Evolutionary conservation across 2,113 vertebrate genomes (phyloP).

Genomic region (Nyctereutes procyonoides): DNA sequence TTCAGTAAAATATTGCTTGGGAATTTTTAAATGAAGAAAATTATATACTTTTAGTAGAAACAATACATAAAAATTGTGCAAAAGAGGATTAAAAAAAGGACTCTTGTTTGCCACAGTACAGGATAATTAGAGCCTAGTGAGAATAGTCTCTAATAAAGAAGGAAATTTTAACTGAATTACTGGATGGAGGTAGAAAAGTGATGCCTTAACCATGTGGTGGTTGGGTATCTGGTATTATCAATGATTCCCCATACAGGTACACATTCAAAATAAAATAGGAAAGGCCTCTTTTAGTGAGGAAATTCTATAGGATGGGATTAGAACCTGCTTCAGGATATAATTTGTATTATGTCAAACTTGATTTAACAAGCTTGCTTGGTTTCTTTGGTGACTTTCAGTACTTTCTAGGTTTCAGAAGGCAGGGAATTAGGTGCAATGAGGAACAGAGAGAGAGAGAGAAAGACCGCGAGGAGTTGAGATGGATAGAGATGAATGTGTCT

Average conservation of each 20-base stretch:
- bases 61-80: constrained; percentile 3
- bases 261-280: neutral
- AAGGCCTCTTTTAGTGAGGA: neutral
- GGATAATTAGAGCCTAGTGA: neutral
- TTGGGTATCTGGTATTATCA: neutral
- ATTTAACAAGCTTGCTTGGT: constrained; percentile 1
- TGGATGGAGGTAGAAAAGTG: neutral
- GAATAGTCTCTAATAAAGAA: neutral
- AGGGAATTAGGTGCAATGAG: neutral
- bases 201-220: neutral
- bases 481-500: neutral
- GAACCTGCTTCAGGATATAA: neutral
- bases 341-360: neutral
- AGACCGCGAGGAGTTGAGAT: neutral
- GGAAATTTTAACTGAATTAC: neutral
- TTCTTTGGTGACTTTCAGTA: neutral
- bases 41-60: constrained; percentile 42
- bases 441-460: neutral
- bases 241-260: neutral
- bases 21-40: constrained; percentile 56
- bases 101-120: neutral
- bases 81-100: neutral
- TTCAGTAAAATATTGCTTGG: constrained; percentile 36
- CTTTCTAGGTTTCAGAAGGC: neutral
- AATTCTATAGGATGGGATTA: neutral